Evolutionary conservation across 2,113 vertebrate species (phyloP).

Genomic region (Apaloderma vittatum): DNA sequence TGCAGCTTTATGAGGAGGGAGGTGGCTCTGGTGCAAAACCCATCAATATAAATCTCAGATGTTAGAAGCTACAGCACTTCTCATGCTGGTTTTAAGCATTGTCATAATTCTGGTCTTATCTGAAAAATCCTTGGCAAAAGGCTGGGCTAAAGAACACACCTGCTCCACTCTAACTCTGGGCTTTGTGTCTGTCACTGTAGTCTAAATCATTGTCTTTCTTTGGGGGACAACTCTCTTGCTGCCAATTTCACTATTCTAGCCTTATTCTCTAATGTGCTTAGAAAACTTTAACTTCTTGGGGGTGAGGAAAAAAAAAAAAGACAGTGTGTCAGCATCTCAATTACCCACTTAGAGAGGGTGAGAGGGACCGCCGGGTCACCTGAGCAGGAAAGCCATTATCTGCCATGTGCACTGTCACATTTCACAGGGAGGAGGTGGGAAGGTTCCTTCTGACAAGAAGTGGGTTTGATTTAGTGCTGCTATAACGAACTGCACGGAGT

Average conservation of each 20-base stretch:
- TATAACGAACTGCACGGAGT: not conserved
- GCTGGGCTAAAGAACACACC: not conserved
- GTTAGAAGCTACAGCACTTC: not conserved
- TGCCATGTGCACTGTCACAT: not conserved
- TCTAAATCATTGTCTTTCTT: not conserved
- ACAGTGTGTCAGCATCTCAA: not conserved
- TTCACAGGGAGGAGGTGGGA: not conserved
- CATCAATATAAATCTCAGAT: not conserved
- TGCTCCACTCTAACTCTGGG: not conserved
- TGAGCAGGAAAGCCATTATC: not conserved
- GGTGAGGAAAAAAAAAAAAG: not conserved
- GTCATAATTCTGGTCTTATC: not conserved
- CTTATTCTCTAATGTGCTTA: not conserved
- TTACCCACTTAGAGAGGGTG: not conserved
- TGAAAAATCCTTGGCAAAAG: not conserved
- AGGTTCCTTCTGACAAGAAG: slow-evolving; percentile 7
- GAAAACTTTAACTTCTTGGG: not conserved
- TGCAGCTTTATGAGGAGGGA: slow-evolving; percentile 9
- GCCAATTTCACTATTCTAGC: not conserved
- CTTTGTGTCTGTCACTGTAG: not conserved
- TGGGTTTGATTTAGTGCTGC: slow-evolving; percentile 23
- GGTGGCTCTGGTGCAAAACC: not conserved
- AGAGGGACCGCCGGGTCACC: not conserved
- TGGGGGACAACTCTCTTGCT: not conserved
- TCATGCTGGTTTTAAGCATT: not conserved